Conservation (phyloP, 2,888 invertebrate species). For the Philaethria dido region DNA sequence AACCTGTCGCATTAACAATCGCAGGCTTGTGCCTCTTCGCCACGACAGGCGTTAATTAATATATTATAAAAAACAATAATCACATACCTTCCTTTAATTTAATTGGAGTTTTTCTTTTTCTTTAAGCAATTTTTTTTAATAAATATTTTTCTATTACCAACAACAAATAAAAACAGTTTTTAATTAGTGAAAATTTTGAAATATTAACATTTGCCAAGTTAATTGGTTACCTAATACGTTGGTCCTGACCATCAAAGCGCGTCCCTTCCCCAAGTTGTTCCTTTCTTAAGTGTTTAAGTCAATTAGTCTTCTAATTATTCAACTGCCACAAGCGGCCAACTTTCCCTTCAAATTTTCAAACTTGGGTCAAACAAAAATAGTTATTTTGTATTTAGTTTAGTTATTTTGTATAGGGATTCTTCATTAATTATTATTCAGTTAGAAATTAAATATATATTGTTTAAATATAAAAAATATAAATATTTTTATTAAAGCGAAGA, state of each 20-base stretch:
- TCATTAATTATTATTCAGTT: neutral
- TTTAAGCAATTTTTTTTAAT: no score
- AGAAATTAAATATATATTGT: no score
- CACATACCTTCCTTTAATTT: no score
- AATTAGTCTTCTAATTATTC: constrained; percentile 25
- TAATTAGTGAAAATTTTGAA: constrained; percentile 14
- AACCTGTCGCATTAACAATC: no score
- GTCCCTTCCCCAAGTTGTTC: constrained; percentile 13
- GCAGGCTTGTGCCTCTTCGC: no score
- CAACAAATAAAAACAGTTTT: neutral
- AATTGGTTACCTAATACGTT: constrained; percentile 17
- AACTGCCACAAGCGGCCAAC: constrained; percentile 23
- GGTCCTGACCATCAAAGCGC: constrained; percentile 19
- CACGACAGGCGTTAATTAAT: no score
- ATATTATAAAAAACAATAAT: no score
- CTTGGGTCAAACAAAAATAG: constrained; percentile 9
- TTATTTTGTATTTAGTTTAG: neutral
- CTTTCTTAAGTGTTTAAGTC: constrained; percentile 29
- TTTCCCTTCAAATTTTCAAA: constrained; percentile 20
- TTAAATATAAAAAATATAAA: no score
- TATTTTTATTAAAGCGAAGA: no score
- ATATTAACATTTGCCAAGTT: constrained; percentile 15
- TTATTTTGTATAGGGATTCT: neutral
- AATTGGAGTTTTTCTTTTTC: no score
- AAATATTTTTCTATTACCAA: neutral